These are phyloP conservation scores for Erebia epiphron DNA, from an alignment of 2,888 invertebrate genomes.

Conservation along the genomic window DNA sequence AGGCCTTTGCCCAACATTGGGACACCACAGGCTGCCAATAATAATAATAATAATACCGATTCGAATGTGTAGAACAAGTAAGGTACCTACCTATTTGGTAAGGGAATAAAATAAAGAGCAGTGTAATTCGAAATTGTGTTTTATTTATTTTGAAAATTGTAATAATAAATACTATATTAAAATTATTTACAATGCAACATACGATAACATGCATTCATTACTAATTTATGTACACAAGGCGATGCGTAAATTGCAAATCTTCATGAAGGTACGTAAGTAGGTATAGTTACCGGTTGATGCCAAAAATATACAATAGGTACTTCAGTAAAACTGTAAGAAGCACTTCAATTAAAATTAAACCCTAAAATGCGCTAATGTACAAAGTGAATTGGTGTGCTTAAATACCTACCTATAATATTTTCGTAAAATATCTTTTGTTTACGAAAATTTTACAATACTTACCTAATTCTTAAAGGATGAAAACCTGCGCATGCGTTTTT, in stretches of 20 bases:
- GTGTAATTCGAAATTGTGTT: conserved; percentile 45
- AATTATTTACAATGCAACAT: conserved; percentile 76
- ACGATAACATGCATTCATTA: conserved; percentile 40
- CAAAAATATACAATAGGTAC: conserved; percentile 4
- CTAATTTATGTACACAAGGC: conserved; percentile 57
- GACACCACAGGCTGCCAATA: too few species aligned
- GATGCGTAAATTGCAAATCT: conserved; percentile 40
- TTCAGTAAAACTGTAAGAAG: conserved; percentile 17
- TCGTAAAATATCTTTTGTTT: conserved; percentile 22
- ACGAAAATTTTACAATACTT: background rate
- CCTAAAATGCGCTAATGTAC: conserved; percentile 5
- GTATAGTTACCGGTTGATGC: conserved; percentile 35
- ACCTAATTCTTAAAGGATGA: background rate
- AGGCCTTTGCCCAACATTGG: too few species aligned
- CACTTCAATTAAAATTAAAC: background rate
- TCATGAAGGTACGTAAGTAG: conserved; percentile 34
- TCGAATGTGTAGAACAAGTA: too few species aligned
- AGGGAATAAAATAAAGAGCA: conserved; percentile 25
- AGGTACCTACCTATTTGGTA: background rate
- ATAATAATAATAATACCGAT: too few species aligned
- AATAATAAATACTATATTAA: conserved; percentile 80
- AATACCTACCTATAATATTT: background rate
- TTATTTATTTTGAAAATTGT: conserved; percentile 70
- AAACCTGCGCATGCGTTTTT: too few species aligned
- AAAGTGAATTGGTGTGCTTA: background rate